These are phyloP conservation scores for Riparia riparia DNA, from an alignment of 2,113 vertebrate genomes.

Conservation along the genomic window DNA sequence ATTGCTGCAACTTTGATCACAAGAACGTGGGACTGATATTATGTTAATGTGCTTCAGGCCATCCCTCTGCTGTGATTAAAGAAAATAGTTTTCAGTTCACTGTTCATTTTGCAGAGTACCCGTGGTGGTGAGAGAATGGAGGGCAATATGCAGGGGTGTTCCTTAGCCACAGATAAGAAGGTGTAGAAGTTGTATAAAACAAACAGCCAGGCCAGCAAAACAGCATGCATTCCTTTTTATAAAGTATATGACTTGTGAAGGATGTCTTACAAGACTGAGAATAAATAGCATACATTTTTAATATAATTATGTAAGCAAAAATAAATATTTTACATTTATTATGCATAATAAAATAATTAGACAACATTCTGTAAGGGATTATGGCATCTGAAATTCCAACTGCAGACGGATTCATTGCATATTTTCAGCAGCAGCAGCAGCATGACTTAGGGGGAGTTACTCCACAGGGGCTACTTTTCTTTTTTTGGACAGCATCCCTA, in stretches of 20 bases:
- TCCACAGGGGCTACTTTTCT: constrained; percentile 61
- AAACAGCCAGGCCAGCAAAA: constrained; percentile 34
- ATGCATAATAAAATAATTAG: constrained; percentile 61
- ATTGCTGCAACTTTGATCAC: neutral
- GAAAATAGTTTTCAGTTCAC: neutral
- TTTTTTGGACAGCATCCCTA: constrained; percentile 56
- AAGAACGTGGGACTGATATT: neutral
- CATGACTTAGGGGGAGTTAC: constrained; percentile 19
- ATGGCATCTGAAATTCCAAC: constrained; percentile 19
- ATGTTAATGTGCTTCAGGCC: neutral
- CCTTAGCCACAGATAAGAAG: neutral
- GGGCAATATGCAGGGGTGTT: neutral
- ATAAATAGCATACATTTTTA: constrained; percentile 62
- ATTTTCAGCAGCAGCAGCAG: neutral
- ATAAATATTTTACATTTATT: constrained; percentile 70
- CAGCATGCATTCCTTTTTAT: constrained; percentile 50
- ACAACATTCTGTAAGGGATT: constrained; percentile 14
- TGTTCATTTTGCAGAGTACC: neutral
- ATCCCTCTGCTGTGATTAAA: constrained; percentile 1
- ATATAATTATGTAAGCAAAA: constrained; percentile 40
- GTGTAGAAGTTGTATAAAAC: neutral
- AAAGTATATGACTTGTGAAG: constrained; percentile 40
- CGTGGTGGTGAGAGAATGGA: neutral
- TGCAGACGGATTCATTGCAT: constrained; percentile 38
- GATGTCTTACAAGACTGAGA: constrained; percentile 47